Evolutionary conservation across 2,888 invertebrate species (phyloP), one percentile per base, ranked within the genome.

Genomic region (Rugalucina vietnamica): DNA sequence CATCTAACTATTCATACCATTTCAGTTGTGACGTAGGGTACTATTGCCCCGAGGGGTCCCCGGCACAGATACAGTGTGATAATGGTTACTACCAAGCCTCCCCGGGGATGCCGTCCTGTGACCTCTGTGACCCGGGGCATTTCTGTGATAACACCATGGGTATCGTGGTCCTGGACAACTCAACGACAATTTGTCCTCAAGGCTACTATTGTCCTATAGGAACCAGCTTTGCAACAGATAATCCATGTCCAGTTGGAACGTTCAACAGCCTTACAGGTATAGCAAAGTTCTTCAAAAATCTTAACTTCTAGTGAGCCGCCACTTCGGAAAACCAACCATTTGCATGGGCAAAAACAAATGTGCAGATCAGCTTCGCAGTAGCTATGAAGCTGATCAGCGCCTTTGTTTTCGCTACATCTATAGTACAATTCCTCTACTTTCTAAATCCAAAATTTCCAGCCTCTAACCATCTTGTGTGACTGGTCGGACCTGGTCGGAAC

Each of bases 71-170:
- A 24, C 85, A 91, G 71, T 94, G 94, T 87, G 83, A 88, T 37
- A 93, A 93, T 75, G 94, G 94, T 18, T 93, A 94, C 0, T 93
- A 93, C 83, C 94, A 94, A 81, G 92, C 92, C 43, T 82, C 90
- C 75, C 86, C 85, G 32, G 92, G 92, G 5, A 92, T 92, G 83
- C 85, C 87, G 4, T 76, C 80, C 21, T 94, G 94, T 86, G 92
- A 92, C 49, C 78, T 81, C 0, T 94, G 94, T 84, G 93, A 93
- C 5, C 89, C 93, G 0, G 94, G 94, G 14, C 94, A 94, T 81
- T 93, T 92, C 91, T 94, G 94, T 89, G 94, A 94, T 87, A 94
- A 94, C 89, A 94, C 94, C 12, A 88, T 92, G 86, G 80, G 81
- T 36, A 93, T 94, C 57, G 93, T 94, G 8, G 86, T 92, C 24